Conservation (phyloP, 2,113 vertebrate genomes). For the Tragulus kanchil region DNA sequence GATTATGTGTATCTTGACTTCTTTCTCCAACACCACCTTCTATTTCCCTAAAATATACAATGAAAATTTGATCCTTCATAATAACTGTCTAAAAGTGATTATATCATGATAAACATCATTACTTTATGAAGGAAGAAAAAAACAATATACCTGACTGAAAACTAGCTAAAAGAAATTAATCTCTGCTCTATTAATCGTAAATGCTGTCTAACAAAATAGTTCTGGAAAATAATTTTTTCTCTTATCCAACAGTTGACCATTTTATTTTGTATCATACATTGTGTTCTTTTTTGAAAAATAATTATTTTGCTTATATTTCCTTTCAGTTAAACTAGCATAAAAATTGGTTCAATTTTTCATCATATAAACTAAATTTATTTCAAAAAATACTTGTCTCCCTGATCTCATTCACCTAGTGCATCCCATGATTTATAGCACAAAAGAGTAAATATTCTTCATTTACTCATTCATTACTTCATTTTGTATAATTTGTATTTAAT, state of each 20-base stretch:
- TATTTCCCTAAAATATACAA: background rate
- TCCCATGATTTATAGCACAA: background rate
- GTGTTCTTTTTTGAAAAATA: background rate
- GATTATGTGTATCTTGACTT: background rate
- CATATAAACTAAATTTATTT: background rate
- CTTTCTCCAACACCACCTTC: accelerated
- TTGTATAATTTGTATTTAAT: background rate
- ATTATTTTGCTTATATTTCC: background rate
- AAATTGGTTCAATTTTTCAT: background rate
- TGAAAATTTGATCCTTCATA: background rate
- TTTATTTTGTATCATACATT: background rate
- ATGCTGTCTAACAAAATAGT: background rate
- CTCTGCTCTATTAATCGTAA: background rate
- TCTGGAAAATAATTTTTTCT: background rate
- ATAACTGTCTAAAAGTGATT: background rate
- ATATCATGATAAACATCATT: background rate
- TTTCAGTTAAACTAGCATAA: background rate
- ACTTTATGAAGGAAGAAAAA: background rate
- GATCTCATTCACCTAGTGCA: background rate
- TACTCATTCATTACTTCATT: background rate
- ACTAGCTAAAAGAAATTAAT: background rate
- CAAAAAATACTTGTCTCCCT: background rate
- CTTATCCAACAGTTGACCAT: background rate
- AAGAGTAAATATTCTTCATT: background rate
- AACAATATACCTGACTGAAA: background rate